Percentiles rank a stretch among this genome's conserved stretches.
phyloP scores from a whole-genome alignment of 2,113 vertebrate genomes.

The Sylvia atricapilla region DNA sequence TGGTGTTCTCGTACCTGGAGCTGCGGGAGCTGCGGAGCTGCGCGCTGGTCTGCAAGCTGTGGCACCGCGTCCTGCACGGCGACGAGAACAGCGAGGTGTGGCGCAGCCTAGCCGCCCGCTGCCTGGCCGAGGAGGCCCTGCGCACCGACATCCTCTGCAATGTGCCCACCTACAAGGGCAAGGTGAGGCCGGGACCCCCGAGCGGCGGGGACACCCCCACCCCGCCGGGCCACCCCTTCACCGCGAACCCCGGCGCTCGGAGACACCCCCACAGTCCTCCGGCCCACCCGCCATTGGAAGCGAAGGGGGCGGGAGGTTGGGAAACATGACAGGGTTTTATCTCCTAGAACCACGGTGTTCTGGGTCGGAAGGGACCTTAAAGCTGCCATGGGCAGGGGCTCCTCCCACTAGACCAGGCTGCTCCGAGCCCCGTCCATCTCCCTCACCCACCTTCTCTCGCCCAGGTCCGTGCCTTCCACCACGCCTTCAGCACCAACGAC shows the following conservation, averaged over 20 bases:
- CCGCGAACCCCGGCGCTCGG: accelerated
- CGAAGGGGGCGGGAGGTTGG: neutral
- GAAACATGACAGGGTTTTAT: neutral
- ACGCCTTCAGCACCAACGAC: slow-evolving; percentile 95
- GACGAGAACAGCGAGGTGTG: slow-evolving; percentile 99
- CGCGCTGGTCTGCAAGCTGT: slow-evolving; percentile 90
- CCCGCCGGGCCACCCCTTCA: neutral
- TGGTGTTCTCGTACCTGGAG: slow-evolving; percentile 93
- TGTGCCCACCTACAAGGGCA: slow-evolving; percentile 92
- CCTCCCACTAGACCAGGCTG: neutral
- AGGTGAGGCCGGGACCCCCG: slow-evolving; percentile 76
- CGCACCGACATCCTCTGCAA: slow-evolving; percentile 97
- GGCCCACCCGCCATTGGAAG: neutral
- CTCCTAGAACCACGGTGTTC: neutral
- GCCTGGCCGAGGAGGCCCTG: slow-evolving; percentile 88
- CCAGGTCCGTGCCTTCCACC: slow-evolving; percentile 91
- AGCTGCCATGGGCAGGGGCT: neutral
- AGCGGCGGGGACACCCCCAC: neutral
- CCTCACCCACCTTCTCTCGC: neutral
- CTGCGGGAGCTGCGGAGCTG: slow-evolving; percentile 87
- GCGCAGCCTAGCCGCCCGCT: slow-evolving; percentile 87
- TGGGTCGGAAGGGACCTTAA: neutral
- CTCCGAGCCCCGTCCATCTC: neutral
- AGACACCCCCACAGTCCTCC: too few relatives aligned
- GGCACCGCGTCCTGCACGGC: slow-evolving; percentile 87